Percentiles rank a stretch among this genome's conserved stretches.
Conservation (phyloP, 2,113 vertebrate genomes). For the Cyphomyrus discorhynchus region DNA sequence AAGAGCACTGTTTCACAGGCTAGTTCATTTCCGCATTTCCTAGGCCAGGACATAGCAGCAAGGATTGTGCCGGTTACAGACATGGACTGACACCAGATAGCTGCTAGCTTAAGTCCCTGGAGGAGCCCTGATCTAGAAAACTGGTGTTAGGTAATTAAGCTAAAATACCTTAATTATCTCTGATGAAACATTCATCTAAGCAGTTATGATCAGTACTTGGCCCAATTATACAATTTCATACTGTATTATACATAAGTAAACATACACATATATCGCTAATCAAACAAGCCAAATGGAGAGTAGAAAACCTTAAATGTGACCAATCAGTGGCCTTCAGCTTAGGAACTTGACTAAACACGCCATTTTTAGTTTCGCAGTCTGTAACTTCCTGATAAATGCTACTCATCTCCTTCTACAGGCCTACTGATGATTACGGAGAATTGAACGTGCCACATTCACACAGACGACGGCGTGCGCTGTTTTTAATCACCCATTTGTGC, state of each 20-base stretch:
- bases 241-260: neutral
- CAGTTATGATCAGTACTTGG: neutral
- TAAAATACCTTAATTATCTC: neutral
- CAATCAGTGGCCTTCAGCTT: neutral
- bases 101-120: neutral
- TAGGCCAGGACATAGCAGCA: neutral
- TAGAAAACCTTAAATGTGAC: neutral
- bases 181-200: neutral
- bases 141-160: neutral
- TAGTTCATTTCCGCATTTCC: neutral
- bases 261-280: neutral
- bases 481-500: neutral
- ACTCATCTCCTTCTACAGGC: neutral
- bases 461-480: neutral
- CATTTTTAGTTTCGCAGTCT: neutral
- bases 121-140: neutral
- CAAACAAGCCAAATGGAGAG: neutral
- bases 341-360: slow-evolving; percentile 5
- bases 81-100: neutral
- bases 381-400: neutral
- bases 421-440: neutral
- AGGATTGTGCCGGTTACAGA: neutral
- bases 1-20: neutral
- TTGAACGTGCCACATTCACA: neutral
- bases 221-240: neutral